Percentiles rank a stretch among this genome's conserved stretches.
phyloP scores from a whole-genome alignment of 2,113 vertebrate species.

The Charadrius vociferus region DNA sequence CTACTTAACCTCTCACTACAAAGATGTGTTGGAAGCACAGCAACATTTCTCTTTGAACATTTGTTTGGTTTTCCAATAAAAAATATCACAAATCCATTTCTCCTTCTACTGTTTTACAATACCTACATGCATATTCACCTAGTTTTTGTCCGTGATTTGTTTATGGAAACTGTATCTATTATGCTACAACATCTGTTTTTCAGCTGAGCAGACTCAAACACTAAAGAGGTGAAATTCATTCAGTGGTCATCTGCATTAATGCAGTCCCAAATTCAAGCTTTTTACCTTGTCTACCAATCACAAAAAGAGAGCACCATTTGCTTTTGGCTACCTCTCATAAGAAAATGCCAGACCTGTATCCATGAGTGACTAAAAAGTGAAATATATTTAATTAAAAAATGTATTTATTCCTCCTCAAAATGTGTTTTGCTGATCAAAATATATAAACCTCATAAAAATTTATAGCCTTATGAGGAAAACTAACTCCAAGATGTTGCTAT shows the following conservation, averaged over 20 bases:
- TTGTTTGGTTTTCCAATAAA: background rate
- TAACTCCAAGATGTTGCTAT: slow-evolving; percentile 25
- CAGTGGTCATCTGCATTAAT: background rate
- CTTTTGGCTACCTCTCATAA: background rate
- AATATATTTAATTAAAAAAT: background rate
- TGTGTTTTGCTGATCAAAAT: slow-evolving; percentile 27
- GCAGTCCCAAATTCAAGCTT: background rate
- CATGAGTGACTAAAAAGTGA: background rate
- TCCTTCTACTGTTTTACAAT: background rate
- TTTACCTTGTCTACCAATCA: background rate
- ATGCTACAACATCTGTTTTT: background rate
- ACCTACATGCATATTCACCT: background rate
- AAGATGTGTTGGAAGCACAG: background rate
- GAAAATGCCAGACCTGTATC: background rate
- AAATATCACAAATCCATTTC: background rate
- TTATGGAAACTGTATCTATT: background rate
- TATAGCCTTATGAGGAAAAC: slow-evolving; percentile 31
- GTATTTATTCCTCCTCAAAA: background rate
- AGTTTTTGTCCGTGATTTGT: background rate
- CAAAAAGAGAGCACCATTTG: background rate
- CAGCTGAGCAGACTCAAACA: background rate
- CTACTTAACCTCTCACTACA: background rate
- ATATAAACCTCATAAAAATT: slow-evolving; percentile 53
- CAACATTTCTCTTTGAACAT: background rate
- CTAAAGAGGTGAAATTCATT: background rate